Percentiles rank a stretch among this genome's conserved stretches.
Conservation (phyloP, 2,888 invertebrate genomes). For the Meteorus cinctellus region DNA sequence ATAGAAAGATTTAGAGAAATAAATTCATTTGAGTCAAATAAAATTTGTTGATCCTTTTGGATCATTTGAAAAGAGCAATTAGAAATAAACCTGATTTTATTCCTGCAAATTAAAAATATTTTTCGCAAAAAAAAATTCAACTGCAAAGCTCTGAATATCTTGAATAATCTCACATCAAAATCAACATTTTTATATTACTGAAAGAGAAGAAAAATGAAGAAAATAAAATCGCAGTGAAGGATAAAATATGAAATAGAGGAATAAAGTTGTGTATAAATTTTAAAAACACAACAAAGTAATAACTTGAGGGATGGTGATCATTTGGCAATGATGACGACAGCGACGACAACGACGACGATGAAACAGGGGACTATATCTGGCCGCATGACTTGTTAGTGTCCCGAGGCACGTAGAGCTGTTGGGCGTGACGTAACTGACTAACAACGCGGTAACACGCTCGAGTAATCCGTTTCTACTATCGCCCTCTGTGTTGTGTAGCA, state of each 20-base stretch:
- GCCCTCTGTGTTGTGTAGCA: conserved; percentile 34
- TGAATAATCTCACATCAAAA: too few species aligned
- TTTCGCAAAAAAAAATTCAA: too few species aligned
- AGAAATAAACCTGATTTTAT: too few species aligned
- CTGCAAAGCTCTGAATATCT: too few species aligned
- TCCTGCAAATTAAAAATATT: too few species aligned
- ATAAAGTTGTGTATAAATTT: background rate
- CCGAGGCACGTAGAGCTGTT: conserved; percentile 51
- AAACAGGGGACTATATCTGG: conserved; percentile 15
- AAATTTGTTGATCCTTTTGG: too few species aligned
- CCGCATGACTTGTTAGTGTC: conserved; percentile 38
- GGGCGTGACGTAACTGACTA: conserved; percentile 54
- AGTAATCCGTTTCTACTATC: conserved; percentile 54
- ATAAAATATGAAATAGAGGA: background rate
- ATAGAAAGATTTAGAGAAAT: too few species aligned
- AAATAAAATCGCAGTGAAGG: background rate
- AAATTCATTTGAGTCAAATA: too few species aligned
- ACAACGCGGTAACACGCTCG: conserved; percentile 55
- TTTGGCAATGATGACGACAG: conserved; percentile 4
- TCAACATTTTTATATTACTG: too few species aligned
- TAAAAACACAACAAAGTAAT: conserved; percentile 2
- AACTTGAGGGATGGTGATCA: conserved; percentile 10
- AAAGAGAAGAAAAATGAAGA: too few species aligned
- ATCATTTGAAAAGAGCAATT: too few species aligned
- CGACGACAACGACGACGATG: background rate